Percentiles rank a stretch among this genome's conserved stretches.
These are phyloP conservation scores for Gymnorhina tibicen DNA, from an alignment of 2,113 vertebrate genomes.

Conservation along the genomic window DNA sequence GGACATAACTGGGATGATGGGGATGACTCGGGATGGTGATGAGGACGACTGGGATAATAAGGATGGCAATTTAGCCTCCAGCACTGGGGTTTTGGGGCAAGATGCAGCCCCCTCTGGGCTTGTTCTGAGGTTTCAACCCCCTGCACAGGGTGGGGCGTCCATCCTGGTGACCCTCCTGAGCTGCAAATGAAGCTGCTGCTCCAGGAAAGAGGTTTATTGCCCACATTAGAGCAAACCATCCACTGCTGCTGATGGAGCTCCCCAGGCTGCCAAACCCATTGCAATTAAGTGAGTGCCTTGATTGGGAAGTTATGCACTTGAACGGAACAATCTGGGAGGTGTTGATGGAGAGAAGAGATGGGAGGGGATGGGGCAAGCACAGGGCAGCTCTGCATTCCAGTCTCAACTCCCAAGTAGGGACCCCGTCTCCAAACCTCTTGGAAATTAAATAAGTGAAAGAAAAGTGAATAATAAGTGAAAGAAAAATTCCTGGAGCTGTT, in stretches of 20 bases:
- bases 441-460: neutral
- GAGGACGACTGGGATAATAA: neutral
- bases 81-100: neutral
- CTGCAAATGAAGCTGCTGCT: neutral
- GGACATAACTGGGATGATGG: neutral
- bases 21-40: neutral
- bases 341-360: neutral
- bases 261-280: neutral
- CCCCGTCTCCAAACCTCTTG: neutral
- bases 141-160: accelerated
- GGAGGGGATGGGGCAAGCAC: neutral
- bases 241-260: neutral
- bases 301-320: neutral
- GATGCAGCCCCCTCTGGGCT: neutral
- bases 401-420: neutral
- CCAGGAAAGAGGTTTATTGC: neutral
- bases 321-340: neutral
- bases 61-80: neutral
- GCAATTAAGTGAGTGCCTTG: conserved; percentile 17
- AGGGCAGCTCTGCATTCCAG: accelerated
- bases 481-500: neutral
- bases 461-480: neutral
- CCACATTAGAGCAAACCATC: neutral
- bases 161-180: neutral
- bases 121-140: neutral